phyloP scores from a whole-genome alignment of 2,113 vertebrate species.

The Raja brachyura region DNA sequence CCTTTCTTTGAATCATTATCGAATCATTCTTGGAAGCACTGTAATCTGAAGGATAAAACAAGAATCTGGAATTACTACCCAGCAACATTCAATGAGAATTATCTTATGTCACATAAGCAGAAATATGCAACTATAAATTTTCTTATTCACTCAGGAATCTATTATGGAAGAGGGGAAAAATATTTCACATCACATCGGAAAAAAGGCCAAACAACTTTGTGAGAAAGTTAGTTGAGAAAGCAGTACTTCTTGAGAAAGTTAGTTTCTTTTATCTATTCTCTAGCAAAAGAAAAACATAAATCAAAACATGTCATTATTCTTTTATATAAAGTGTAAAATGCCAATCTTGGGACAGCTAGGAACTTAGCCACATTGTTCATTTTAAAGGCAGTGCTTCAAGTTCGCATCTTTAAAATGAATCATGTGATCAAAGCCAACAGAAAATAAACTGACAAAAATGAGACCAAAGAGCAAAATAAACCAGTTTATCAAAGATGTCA shows the following conservation, averaged over 20 bases:
- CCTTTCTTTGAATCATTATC: not conserved
- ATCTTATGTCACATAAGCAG: not conserved
- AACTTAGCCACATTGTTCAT: no score
- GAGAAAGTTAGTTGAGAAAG: no score
- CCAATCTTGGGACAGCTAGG: not conserved
- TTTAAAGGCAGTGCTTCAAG: not conserved
- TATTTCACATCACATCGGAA: not conserved
- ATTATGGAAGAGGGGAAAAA: not conserved
- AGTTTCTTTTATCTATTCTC: not conserved
- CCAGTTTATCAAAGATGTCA: not conserved
- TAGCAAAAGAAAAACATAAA: not conserved
- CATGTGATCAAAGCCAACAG: not conserved
- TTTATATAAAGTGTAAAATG: not conserved
- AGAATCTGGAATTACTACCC: not conserved
- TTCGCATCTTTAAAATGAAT: not conserved
- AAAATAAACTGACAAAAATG: not conserved
- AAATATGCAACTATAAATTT: not conserved
- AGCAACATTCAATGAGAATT: not conserved
- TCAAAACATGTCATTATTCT: not conserved
- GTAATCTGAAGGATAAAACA: not conserved
- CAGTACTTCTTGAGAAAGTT: not conserved
- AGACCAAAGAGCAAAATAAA: not conserved
- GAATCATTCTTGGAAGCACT: not conserved
- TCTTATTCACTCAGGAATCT: not conserved
- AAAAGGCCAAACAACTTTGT: not conserved